These are phyloP conservation scores for Drosophila murphyi DNA, from an alignment of 1,140 invertebrate species.

Conservation along the genomic window DNA sequence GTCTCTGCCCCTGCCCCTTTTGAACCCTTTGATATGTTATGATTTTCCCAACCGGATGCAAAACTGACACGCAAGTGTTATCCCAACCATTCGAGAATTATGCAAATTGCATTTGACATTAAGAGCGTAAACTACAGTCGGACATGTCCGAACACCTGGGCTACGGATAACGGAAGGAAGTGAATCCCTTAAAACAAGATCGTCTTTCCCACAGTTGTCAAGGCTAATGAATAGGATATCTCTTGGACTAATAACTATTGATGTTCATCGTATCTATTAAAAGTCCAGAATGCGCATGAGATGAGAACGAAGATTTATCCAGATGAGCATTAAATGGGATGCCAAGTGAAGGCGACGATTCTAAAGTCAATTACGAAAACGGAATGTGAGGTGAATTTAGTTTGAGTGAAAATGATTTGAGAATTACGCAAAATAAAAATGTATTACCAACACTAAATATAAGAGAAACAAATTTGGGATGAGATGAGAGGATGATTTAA, in stretches of 20 bases:
- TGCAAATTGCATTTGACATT: constrained; percentile 57
- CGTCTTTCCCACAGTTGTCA: constrained; percentile 65
- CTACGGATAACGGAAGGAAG: constrained; percentile 56
- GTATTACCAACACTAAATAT: no score
- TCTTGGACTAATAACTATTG: constrained; percentile 2
- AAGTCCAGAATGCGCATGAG: not conserved
- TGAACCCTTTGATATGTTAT: constrained; percentile 49
- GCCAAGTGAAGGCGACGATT: no score
- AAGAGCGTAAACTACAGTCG: constrained; percentile 61
- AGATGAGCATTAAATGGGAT: no score
- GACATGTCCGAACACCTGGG: constrained; percentile 69
- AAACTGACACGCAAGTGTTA: constrained; percentile 37
- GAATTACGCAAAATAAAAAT: no score
- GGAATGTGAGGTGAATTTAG: no score
- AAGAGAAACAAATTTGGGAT: no score
- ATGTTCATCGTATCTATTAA: not conserved
- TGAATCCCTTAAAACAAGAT: constrained; percentile 15
- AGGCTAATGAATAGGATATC: constrained; percentile 8
- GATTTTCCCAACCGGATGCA: constrained; percentile 61
- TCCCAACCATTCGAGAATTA: constrained; percentile 45
- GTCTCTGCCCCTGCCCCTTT: not conserved
- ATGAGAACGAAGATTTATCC: not conserved
- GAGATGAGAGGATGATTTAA: no score
- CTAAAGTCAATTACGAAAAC: no score
- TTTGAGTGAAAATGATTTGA: no score